These are phyloP conservation scores for Hecatera dysodea DNA, from an alignment of 2,888 invertebrate species.

Conservation along the genomic window DNA sequence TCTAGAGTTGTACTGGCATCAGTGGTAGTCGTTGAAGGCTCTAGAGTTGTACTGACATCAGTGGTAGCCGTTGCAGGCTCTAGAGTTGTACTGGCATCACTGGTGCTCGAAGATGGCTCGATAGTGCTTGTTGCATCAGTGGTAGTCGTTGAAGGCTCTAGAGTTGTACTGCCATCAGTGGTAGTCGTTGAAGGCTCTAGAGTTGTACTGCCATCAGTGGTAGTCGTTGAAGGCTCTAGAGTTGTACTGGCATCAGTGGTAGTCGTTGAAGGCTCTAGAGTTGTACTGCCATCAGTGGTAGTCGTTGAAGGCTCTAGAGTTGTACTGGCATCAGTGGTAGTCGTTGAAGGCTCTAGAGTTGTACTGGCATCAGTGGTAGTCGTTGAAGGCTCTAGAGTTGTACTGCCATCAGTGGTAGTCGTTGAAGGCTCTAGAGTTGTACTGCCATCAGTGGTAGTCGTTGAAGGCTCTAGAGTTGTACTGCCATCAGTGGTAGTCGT, in stretches of 20 bases:
- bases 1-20: neutral
- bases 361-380: neutral
- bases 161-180: too few relatives aligned
- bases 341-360: neutral
- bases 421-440: neutral
- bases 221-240: too few relatives aligned
- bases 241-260: neutral
- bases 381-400: too few relatives aligned
- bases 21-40: too few relatives aligned
- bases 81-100: neutral
- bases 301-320: neutral
- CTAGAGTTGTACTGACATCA: neutral
- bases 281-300: too few relatives aligned
- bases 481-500: neutral
- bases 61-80: neutral
- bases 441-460: neutral
- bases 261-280: neutral
- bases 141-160: too few relatives aligned
- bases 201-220: neutral
- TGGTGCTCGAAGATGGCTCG: neutral
- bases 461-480: too few relatives aligned
- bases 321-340: neutral
- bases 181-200: neutral
- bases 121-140: neutral
- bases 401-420: too few relatives aligned